These are phyloP conservation scores for Gonocerus acuteangulatus DNA, from an alignment of 2,888 invertebrate genomes.

Conservation along the genomic window DNA sequence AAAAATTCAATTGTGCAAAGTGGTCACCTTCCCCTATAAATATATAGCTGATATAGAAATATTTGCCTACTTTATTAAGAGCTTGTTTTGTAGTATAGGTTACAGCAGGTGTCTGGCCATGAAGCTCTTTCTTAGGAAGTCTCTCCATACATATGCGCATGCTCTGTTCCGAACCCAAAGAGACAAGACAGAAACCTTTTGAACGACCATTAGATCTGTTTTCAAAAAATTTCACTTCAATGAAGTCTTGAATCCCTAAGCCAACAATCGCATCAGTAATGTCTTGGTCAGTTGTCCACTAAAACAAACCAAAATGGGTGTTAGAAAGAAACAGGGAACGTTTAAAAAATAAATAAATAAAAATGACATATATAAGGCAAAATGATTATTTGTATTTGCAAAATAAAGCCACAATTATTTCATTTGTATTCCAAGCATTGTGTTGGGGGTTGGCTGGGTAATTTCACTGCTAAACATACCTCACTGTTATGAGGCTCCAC, in stretches of 20 bases:
- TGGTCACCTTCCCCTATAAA: no score
- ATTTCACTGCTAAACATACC: no score
- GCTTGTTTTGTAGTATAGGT: constrained; percentile 92
- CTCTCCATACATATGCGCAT: constrained; percentile 85
- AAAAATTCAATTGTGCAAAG: no score
- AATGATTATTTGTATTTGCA: constrained; percentile 1
- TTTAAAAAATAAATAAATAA: neutral
- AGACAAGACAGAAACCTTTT: constrained; percentile 95
- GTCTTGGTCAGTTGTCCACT: constrained; percentile 98
- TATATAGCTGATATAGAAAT: no score
- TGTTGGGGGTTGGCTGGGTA: no score
- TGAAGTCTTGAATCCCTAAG: constrained; percentile 84
- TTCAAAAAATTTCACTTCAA: constrained; percentile 99
- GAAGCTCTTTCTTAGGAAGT: constrained; percentile 88
- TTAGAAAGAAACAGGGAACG: no score
- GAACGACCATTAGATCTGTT: constrained; percentile 98
- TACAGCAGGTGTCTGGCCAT: constrained; percentile 90
- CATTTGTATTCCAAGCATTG: no score
- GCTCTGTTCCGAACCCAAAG: constrained; percentile 86
- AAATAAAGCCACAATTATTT: neutral
- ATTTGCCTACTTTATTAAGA: constrained; percentile 49
- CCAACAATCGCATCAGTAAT: constrained; percentile 82
- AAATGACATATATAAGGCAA: constrained; percentile 38
- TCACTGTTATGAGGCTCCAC: no score
- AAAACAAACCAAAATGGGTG: constrained; percentile 43